phyloP scores from a whole-genome alignment of 2,797 vertebrate genomes.

The Chrysocyon brachyurus region DNA sequence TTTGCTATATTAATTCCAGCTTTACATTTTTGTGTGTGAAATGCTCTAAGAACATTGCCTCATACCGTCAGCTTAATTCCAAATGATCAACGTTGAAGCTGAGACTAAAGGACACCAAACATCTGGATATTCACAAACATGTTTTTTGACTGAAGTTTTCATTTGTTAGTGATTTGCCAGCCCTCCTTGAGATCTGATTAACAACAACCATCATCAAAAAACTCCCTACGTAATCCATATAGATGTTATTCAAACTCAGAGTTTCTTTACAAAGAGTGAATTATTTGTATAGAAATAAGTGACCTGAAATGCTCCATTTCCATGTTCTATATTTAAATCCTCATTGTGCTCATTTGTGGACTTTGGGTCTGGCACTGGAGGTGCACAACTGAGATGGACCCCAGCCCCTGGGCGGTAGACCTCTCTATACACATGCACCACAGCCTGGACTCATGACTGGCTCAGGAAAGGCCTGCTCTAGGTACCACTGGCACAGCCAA shows the following conservation, averaged over 20 bases:
- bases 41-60: conserved; percentile 74
- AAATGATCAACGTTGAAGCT: neutral
- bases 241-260: conserved; percentile 16
- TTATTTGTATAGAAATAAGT: conserved; percentile 21
- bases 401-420: neutral
- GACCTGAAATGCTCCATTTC: neutral
- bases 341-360: neutral
- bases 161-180: neutral
- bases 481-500: accelerated
- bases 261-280: conserved; percentile 11
- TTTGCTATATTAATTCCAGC: conserved; percentile 81
- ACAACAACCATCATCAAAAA: neutral
- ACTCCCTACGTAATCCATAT: neutral
- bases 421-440: accelerated
- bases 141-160: conserved; percentile 2
- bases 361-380: neutral
- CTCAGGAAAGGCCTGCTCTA: accelerated
- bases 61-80: conserved; percentile 67
- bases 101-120: conserved; percentile 43
- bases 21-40: conserved; percentile 81
- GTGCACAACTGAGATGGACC: neutral
- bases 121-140: conserved; percentile 65
- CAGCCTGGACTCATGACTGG: neutral
- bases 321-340: neutral
- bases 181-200: conserved; percentile 8